phyloP scores from a whole-genome alignment of 2,113 vertebrate genomes.

The Mormoops blainvillei region DNA sequence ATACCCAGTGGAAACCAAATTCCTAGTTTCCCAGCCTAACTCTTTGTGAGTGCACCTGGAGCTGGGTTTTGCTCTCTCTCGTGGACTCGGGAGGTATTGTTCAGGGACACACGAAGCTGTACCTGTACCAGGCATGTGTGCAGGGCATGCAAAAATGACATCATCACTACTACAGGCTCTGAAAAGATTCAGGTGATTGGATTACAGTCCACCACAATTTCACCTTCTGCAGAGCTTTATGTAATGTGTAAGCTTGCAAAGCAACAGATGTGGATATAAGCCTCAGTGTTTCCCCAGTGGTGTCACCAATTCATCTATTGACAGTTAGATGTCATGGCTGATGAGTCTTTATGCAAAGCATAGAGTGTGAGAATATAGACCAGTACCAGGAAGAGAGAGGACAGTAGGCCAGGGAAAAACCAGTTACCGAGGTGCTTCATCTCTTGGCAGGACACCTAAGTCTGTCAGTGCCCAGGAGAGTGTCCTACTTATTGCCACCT shows the following conservation, averaged over 20 bases:
- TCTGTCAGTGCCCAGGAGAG: too few species aligned
- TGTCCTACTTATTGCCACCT: neutral
- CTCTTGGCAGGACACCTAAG: neutral
- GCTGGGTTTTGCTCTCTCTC: accelerated
- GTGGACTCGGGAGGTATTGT: neutral
- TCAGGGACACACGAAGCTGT: neutral
- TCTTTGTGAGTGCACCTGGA: neutral
- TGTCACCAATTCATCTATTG: neutral
- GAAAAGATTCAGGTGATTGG: neutral
- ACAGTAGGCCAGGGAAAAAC: neutral
- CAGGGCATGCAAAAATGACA: neutral
- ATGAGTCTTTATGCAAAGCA: neutral
- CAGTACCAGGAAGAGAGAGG: too few species aligned
- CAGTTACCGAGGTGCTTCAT: accelerated
- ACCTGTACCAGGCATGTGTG: neutral
- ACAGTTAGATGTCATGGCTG: neutral
- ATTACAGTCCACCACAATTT: neutral
- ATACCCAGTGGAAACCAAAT: neutral
- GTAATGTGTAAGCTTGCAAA: neutral
- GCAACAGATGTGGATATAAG: neutral
- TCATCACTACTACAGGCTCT: neutral
- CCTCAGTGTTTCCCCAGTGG: neutral
- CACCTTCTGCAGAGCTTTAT: neutral
- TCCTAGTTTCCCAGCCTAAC: neutral
- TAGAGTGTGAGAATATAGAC: neutral